Evolutionary conservation across 2,797 vertebrate species (phyloP).

Genomic region (Cyclopterus lumpus): DNA sequence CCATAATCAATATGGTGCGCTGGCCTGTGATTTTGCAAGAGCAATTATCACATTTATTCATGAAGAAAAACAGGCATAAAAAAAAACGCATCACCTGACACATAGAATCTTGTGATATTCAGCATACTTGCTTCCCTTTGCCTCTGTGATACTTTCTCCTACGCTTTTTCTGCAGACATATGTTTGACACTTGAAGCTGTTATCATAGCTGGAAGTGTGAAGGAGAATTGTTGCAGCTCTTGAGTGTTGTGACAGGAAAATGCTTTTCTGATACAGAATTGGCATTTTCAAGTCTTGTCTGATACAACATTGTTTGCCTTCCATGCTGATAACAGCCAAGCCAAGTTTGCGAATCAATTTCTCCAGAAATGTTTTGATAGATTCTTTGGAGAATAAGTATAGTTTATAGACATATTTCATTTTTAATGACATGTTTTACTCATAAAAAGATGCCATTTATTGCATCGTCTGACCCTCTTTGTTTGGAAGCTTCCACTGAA

Average conservation of each 20-base stretch:
- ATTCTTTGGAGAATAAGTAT: conserved; percentile 30
- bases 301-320: conserved; percentile 53
- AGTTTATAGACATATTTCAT: conserved; percentile 48
- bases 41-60: conserved; percentile 82
- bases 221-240: conserved; percentile 72
- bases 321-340: conserved; percentile 39
- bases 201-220: conserved; percentile 80
- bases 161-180: conserved; percentile 76
- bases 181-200: conserved; percentile 80
- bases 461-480: conserved; percentile 64
- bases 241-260: conserved; percentile 75
- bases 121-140: conserved; percentile 64
- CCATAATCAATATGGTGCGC: conserved; percentile 71
- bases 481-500: conserved; percentile 76
- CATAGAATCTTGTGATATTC: conserved; percentile 73
- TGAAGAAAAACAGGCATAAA: conserved; percentile 33
- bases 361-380: conserved; percentile 24
- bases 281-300: conserved; percentile 67
- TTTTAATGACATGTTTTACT: conserved; percentile 70
- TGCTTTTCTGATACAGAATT: conserved; percentile 64
- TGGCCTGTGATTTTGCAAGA: conserved; percentile 66
- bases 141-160: conserved; percentile 70
- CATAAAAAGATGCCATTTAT: conserved; percentile 63
- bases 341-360: conserved; percentile 51
- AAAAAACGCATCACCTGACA: conserved; percentile 67